These are phyloP conservation scores for Lepidocolaptes lacrymiger DNA, from an alignment of 2,797 vertebrate genomes.

Conservation along the genomic window DNA sequence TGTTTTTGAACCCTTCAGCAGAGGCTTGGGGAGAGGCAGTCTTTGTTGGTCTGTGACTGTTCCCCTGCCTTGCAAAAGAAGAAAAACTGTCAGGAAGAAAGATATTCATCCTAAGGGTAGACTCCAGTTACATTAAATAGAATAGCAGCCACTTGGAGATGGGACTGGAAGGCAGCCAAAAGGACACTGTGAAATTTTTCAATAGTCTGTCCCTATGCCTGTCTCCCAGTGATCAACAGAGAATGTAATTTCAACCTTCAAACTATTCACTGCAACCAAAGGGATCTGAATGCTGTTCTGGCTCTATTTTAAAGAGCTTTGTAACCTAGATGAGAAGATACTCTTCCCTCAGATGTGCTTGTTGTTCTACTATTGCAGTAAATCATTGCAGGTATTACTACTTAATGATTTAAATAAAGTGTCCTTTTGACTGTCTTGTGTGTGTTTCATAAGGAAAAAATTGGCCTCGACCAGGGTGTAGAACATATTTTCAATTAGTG, in stretches of 20 bases:
- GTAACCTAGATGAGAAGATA: slow-evolving; percentile 38
- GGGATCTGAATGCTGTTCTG: not conserved
- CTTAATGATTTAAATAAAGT: not conserved
- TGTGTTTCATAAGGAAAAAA: not conserved
- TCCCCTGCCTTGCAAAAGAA: slow-evolving; percentile 41
- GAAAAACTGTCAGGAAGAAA: slow-evolving; percentile 51
- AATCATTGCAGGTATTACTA: not conserved
- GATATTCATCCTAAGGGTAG: slow-evolving; percentile 48
- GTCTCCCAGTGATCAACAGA: slow-evolving; percentile 45
- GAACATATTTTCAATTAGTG: not conserved
- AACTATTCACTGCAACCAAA: slow-evolving; percentile 19
- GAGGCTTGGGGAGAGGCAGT: not conserved
- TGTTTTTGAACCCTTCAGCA: fast-evolving
- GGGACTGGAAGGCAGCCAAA: slow-evolving; percentile 71
- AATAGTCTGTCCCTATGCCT: slow-evolving; percentile 44
- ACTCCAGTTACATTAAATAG: slow-evolving; percentile 61
- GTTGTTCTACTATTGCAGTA: not conserved
- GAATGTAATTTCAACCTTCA: slow-evolving; percentile 69
- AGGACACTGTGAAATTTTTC: slow-evolving; percentile 60
- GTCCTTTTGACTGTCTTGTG: not conserved
- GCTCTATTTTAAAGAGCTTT: not conserved
- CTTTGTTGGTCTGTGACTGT: not conserved
- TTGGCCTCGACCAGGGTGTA: not conserved
- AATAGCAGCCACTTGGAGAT: slow-evolving; percentile 45
- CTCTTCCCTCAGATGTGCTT: not conserved